Evolutionary conservation across 2,113 vertebrate species (phyloP), one percentile per base, ranked within the genome.

Genomic region (Todiramphus chloris): DNA sequence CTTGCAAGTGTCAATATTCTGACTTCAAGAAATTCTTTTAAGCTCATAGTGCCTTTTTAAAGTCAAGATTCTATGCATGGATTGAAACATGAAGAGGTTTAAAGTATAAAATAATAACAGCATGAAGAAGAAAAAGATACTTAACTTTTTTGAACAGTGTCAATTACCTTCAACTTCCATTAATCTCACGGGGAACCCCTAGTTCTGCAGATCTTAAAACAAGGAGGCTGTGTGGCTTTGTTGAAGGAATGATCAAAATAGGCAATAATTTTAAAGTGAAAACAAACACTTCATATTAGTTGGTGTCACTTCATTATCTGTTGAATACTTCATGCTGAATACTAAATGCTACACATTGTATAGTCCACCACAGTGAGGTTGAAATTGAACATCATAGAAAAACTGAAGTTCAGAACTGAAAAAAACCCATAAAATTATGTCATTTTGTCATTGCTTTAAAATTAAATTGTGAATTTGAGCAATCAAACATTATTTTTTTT

Each of bases 381-480:
- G n/a, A 59, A 67, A 96, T 18, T 77, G 51, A 89, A 39, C 46
- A 91, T 66, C 72, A 86, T 81, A 70, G 81, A 50, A 94, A 92
- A 86, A 41, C 31, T 85, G n/a, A 77, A 87, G 33, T 56, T 95
- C 84, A 79, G 70, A 90, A 85, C 68, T 83, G 63, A 72, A 77
- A 94, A 91, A 56, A 66, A 31, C 21, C 13, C 28, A 82, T 51
- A 91, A 87, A 87, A 88, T 50, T 2, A 6, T 63, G 76, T 88
- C 41, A 27, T 90, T 95, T 96, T 93, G 87, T 84, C 92, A 83
- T 37, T 72, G 55, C 18, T 67, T 83, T 46, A 70, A 74, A 51
- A 62, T 70, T 72, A 83, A 85, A 91, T 82, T 69, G 62, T 35
- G 5, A 68, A 70, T 91, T 96, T 96, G 37, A 94, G 55, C 59